Base-by-base conservation (phyloP, 2,888 invertebrate genomes). In the Ichneumoninae sp. region DNA sequence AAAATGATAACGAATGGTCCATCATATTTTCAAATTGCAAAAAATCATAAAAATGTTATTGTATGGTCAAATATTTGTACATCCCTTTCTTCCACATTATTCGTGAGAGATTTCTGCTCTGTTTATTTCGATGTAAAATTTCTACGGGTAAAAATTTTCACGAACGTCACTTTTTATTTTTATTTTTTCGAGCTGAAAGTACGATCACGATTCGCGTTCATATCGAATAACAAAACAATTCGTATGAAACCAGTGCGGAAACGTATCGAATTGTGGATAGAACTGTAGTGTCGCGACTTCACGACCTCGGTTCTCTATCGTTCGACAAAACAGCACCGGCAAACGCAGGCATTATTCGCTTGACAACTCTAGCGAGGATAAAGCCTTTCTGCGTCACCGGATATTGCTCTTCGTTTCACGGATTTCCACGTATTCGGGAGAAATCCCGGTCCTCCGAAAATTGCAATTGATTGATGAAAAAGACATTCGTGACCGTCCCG, bases 341-440 rank as follows among this genome's bases (percentile, higher is more conserved):
- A 50, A 6, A 16, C 69, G 30, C 33, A 50, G 26, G 30, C n/a
- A 52, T 69, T 57, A 82, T 74, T 79, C 78, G 82, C 78, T 75
- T 62, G 79, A 47, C 52, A 65, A 69, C 74, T 36, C 40, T 16
- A n/a, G n/a, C 57, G 74, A 54, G 74, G 26, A 79, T 70, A 79
- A 79, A 79, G 54, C 82, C 52, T 47, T 47, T 60, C 66, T 40
- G 60, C 83, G 40, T 65, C 74, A 75, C 54, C 70, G 83, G 83
- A 83, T 79, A 79, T 83, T 62, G 83, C 36, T 83, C 74, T 79
- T 74, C 62, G 79, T 79, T 82, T 74, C 62, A 30, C 30, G 36
- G 72, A 57, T 83, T 83, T 74, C 54, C 82, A 52, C 62, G 60
- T 22, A 82, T 74, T 82, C 69, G 62, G 52, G 19, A 75, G 50